Conservation (phyloP, 2,888 invertebrate genomes). For the Nymphalis c-album region DNA sequence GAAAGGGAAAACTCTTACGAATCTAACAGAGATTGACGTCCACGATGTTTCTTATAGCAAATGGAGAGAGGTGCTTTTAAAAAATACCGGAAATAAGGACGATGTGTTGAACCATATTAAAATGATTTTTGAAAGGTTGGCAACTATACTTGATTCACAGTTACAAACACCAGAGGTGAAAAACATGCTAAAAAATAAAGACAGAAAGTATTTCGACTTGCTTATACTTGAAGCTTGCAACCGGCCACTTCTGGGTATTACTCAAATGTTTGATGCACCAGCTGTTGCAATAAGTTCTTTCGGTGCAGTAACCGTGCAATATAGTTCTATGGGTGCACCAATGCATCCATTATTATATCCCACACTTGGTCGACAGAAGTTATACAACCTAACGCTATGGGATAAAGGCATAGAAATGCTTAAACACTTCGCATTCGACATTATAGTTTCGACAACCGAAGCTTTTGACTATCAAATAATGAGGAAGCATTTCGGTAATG, state of each 20-base stretch:
- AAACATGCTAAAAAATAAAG: conserved; percentile 33
- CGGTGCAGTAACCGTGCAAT: conserved; percentile 40
- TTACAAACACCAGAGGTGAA: conserved; percentile 36
- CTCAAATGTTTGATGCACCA: conserved; percentile 54
- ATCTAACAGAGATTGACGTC: conserved; percentile 56
- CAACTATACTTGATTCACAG: conserved; percentile 37
- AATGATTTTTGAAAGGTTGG: conserved; percentile 15
- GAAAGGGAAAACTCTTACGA: conserved; percentile 51
- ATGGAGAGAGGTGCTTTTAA: conserved; percentile 37
- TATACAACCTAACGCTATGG: conserved; percentile 45
- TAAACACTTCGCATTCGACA: conserved; percentile 22
- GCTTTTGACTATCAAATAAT: conserved; percentile 36
- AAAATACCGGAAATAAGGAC: conserved; percentile 26
- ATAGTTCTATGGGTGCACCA: conserved; percentile 42
- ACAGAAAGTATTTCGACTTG: conserved; percentile 48
- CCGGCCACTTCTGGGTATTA: conserved; percentile 44
- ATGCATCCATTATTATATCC: conserved; percentile 45
- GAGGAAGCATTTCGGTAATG: conserved; percentile 42
- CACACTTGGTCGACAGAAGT: conserved; percentile 32
- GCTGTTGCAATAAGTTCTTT: conserved; percentile 55
- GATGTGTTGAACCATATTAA: conserved; percentile 32
- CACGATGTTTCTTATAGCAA: conserved; percentile 54
- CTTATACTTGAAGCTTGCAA: conserved; percentile 51
- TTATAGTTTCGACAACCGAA: conserved; percentile 19
- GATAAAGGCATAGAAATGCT: conserved; percentile 47